A percentile compares a stretch with the other conserved stretches of the same genome.
Conservation (phyloP, 1,140 invertebrate genomes). For the Eubasilissa regina region DNA sequence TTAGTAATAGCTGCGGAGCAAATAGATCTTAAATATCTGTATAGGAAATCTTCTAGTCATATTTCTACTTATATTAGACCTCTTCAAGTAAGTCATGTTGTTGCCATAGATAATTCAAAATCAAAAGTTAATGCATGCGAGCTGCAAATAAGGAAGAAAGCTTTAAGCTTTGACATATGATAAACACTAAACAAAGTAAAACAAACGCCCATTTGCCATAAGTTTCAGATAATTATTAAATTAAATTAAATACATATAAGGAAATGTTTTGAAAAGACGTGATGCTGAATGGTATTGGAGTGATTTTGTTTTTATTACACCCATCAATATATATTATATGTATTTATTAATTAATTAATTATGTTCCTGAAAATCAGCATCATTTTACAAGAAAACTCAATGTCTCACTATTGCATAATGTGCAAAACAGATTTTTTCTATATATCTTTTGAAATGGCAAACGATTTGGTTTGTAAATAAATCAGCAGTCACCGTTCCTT, state of each 20-base stretch:
- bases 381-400: background rate
- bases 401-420: background rate
- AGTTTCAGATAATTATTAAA: constrained; percentile 58
- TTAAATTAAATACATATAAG: constrained; percentile 48
- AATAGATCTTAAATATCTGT: constrained; percentile 59
- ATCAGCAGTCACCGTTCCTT: constrained; percentile 35
- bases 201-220: constrained; percentile 58
- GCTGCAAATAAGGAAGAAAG: constrained; percentile 56
- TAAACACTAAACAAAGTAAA: constrained; percentile 59
- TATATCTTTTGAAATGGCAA: constrained; percentile 37
- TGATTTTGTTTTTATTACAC: constrained; percentile 23
- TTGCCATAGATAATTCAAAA: constrained; percentile 56
- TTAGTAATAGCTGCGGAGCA: constrained; percentile 55
- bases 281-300: constrained; percentile 19
- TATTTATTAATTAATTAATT: background rate
- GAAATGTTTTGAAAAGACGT: constrained; percentile 41
- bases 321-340: constrained; percentile 20
- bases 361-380: background rate
- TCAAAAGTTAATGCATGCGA: constrained; percentile 56
- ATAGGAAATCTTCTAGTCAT: constrained; percentile 57
- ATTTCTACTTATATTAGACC: constrained; percentile 58
- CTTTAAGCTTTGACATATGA: constrained; percentile 60
- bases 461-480: constrained; percentile 43
- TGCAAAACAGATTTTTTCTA: background rate
- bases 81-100: constrained; percentile 57